A percentile compares a stretch with the other conserved stretches of the same genome.
Conservation (phyloP, 2,888 invertebrate species). For the Trichogramma evanescens region DNA sequence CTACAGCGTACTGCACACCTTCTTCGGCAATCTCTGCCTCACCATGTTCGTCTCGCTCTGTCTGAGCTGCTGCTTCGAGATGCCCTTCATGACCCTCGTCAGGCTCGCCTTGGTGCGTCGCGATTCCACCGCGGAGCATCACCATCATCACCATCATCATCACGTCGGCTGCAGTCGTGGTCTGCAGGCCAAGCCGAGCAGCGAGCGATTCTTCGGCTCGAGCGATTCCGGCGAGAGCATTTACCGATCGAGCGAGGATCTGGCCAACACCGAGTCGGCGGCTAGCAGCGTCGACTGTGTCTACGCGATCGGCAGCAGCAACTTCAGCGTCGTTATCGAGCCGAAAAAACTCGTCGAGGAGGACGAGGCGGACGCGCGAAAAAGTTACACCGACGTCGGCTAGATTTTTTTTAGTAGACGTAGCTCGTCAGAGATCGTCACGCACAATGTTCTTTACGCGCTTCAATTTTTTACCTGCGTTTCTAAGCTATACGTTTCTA, state of each 20-base stretch:
- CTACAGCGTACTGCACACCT: slow-evolving; percentile 31
- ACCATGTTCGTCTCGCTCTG: slow-evolving; percentile 31
- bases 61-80: slow-evolving; percentile 36
- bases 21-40: slow-evolving; percentile 33
- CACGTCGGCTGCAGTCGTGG: not conserved
- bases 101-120: slow-evolving; percentile 11
- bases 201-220: slow-evolving; percentile 21
- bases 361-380: not conserved
- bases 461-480: no score
- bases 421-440: no score
- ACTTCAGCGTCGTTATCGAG: slow-evolving; percentile 8
- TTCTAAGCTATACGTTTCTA: no score
- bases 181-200: not conserved
- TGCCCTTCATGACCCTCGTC: slow-evolving; percentile 35
- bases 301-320: slow-evolving; percentile 7
- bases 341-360: not conserved
- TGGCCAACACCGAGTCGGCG: slow-evolving; percentile 21
- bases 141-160: no score
- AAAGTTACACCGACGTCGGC: not conserved
- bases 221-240: slow-evolving; percentile 26
- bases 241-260: slow-evolving; percentile 28
- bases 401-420: no score
- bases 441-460: no score
- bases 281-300: slow-evolving; percentile 18
- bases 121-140: not conserved